Base-by-base conservation (phyloP, 2,888 invertebrate species). In the Eudemis profundana region DNA sequence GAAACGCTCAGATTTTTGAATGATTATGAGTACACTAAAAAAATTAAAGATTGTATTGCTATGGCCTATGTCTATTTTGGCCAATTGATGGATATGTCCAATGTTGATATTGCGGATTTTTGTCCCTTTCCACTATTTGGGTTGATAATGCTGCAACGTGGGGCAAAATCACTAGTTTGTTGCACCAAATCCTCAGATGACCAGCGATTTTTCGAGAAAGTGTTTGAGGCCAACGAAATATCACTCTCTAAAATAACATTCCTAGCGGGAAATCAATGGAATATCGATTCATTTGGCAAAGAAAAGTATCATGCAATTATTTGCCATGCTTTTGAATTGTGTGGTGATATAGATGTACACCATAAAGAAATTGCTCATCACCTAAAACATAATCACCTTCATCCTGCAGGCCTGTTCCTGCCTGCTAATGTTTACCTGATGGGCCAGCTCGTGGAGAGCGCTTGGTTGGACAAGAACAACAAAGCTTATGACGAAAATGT, bases 111-210 rank as follows among this genome's bases (percentile, higher is more conserved):
- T 68, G 82, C 94, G 50, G 95, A 95, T 79, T 83, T 94, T 27
- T 92, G 92, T 71, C 93, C 94, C 4, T 94, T 95, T 77, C 95
- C 95, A 0, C 71, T 95, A 44, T 93, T 94, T 75, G 95, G 95
- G 0, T 77, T 95, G 44, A 80, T 92, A 60, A 82, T 95, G 78
- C 82, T 94, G 17, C 93, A 93, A 74, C 85, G 90, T 59, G 93
- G 93, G 44, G 82, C 84, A 14, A 78, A 86, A 61, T 84, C 84
- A 46, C 75, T 94, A n/a, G 82, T 87, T 61, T 93, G 93, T 75
- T 81, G 82, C 71, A 87, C 88, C 46, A 84, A 83, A 73, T 86
- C 77, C 42, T 61, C 80, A 76, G 60, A 70, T 27, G 89, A 93
- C 66, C 79, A 85, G 72, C 68, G 74, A n/a, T 87, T 94, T 68